Percentiles rank a stretch among this genome's conserved stretches.
These are phyloP conservation scores for Pangasius krempfi DNA, from an alignment of 2,797 vertebrate species.

Conservation along the genomic window DNA sequence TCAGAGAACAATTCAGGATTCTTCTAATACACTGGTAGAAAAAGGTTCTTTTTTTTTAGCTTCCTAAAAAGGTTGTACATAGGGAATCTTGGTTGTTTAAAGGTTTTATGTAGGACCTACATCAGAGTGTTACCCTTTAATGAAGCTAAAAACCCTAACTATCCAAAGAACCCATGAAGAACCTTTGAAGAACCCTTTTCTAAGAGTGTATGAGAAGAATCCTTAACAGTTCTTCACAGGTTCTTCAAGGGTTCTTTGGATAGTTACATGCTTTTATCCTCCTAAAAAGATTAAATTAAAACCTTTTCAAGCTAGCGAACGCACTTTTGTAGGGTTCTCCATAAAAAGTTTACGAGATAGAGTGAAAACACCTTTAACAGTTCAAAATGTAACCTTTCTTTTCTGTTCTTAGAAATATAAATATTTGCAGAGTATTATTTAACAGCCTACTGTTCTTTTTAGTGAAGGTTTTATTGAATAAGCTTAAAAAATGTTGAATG, in stretches of 20 bases:
- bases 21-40: neutral
- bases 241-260: neutral
- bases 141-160: neutral
- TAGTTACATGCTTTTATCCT: neutral
- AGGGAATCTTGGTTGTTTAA: neutral
- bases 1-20: neutral
- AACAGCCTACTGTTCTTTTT: neutral
- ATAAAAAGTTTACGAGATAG: neutral
- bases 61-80: too few relatives aligned
- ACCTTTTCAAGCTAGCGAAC: too few relatives aligned
- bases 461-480: too few relatives aligned
- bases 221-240: neutral
- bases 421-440: neutral
- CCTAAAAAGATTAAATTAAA: neutral
- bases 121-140: neutral
- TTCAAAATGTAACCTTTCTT: neutral
- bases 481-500: neutral
- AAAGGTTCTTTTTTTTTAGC: neutral
- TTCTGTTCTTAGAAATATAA: too few relatives aligned
- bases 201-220: neutral
- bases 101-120: too few relatives aligned
- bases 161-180: neutral
- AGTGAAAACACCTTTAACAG: neutral
- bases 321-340: neutral
- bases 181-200: neutral